Base-by-base conservation (phyloP, 1,140 invertebrate genomes). In the Neelides sp. region DNA sequence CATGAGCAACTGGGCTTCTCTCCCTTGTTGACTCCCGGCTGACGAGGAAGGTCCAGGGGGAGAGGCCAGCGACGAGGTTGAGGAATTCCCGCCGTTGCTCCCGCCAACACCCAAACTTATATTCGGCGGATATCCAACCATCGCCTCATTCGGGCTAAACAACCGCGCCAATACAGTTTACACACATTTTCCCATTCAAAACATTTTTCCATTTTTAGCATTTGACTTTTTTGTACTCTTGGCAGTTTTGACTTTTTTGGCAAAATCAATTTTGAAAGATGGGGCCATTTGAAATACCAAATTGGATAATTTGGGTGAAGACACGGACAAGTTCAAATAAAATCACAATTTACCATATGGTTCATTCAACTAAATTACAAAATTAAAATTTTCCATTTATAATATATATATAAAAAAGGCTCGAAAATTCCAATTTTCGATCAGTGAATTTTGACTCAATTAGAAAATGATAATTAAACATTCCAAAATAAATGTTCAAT, bases 301-400 rank as follows among this genome's bases (percentile, higher is more conserved):
- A 15, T 48, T 48, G 34, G 40, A 32, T n/a, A n/a, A n/a, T 8
- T 28, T 37, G 20, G 41, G 39, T 42, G 53, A 55, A 55, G 53
- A 55, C 53, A 55, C 53, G 53, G 48, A 55, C 53, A 55, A 55
- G 39, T 27, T 43, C 5, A 15, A 34, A n/a, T n/a, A n/a, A n/a
- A n/a, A n/a, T n/a, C n/a, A n/a, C n/a, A n/a, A n/a, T n/a, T n/a
- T n/a, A n/a, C n/a, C n/a, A n/a, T n/a, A n/a, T n/a, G n/a, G n/a
- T n/a, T n/a, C n/a, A n/a, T n/a, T n/a, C n/a, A n/a, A n/a, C n/a
- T n/a, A n/a, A n/a, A n/a, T n/a, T n/a, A n/a, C n/a, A n/a, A n/a
- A n/a, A n/a, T n/a, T n/a, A n/a, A n/a, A n/a, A n/a, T n/a, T n/a
- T n/a, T n/a, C n/a, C n/a, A n/a, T n/a, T n/a, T n/a, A n/a, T n/a